phyloP scores from a whole-genome alignment of 2,888 invertebrate genomes.

The Pyrocoelia pectoralis region DNA sequence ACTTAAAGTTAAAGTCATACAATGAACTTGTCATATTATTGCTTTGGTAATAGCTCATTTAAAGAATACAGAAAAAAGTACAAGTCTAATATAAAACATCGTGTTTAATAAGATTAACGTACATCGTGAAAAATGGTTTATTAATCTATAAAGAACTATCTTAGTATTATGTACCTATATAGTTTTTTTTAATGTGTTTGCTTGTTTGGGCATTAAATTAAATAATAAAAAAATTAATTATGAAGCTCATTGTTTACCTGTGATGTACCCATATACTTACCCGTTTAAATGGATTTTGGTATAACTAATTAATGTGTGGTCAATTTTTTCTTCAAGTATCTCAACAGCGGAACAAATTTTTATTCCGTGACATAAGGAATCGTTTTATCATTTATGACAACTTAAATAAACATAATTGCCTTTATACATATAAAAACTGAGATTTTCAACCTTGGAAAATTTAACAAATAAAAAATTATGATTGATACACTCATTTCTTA shows the following conservation, averaged over 20 bases:
- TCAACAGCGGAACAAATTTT: conserved; percentile 21
- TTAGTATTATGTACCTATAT: too few relatives aligned
- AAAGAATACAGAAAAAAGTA: too few relatives aligned
- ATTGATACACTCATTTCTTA: conserved; percentile 31
- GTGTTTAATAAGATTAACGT: too few relatives aligned
- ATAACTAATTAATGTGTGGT: conserved; percentile 16
- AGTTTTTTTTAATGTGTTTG: too few relatives aligned
- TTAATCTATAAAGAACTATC: too few relatives aligned
- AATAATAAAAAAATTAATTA: background rate
- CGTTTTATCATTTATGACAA: conserved; percentile 33
- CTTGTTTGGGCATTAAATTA: too few relatives aligned
- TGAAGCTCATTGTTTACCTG: background rate
- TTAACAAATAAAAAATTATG: conserved; percentile 33
- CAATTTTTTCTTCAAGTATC: conserved; percentile 16
- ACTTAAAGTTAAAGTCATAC: too few relatives aligned
- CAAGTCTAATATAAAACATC: too few relatives aligned
- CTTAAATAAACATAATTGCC: conserved; percentile 31
- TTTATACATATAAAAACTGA: conserved; percentile 23
- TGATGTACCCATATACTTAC: background rate
- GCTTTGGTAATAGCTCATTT: too few relatives aligned
- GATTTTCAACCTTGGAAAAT: conserved; percentile 11
- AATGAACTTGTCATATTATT: too few relatives aligned
- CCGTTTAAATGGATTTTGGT: background rate
- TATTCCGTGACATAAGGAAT: background rate
- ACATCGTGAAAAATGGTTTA: too few relatives aligned